These are phyloP conservation scores for Sebastes hopkinsi DNA, from an alignment of 2,797 vertebrate genomes.

Conservation along the genomic window DNA sequence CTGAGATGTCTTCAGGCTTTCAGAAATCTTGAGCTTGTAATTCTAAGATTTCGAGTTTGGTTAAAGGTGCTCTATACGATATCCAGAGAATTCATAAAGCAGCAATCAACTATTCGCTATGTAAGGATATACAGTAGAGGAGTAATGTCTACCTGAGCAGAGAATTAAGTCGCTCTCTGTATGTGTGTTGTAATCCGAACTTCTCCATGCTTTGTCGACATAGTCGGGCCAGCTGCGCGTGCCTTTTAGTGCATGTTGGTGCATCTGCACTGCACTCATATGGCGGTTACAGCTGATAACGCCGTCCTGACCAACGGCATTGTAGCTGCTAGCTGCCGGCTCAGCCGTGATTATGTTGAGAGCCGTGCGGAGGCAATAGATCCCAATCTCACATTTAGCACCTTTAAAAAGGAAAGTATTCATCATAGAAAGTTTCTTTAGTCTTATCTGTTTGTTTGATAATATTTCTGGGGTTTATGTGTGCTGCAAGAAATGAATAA, in stretches of 20 bases:
- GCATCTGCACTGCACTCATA: not conserved
- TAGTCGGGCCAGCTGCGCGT: no score
- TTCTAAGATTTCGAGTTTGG: not conserved
- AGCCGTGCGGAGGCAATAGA: not conserved
- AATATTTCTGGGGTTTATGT: not conserved
- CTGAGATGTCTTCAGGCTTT: not conserved
- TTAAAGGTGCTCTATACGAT: not conserved
- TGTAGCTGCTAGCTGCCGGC: no score
- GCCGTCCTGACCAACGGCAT: no score
- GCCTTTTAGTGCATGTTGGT: not conserved
- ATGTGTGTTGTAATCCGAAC: not conserved
- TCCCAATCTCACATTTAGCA: not conserved
- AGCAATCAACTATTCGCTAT: not conserved
- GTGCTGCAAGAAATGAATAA: not conserved
- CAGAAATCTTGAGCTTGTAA: slow-evolving; percentile 5
- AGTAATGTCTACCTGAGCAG: not conserved
- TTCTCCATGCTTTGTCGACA: no score
- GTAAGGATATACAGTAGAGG: not conserved
- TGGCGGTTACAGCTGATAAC: not conserved
- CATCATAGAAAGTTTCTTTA: not conserved
- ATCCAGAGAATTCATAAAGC: not conserved
- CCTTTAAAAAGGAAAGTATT: not conserved
- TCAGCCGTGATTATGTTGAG: not conserved
- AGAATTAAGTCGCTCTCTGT: not conserved
- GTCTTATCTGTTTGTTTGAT: not conserved